Base-by-base conservation (phyloP, 2,888 invertebrate genomes). In the Microplitis manilae region DNA sequence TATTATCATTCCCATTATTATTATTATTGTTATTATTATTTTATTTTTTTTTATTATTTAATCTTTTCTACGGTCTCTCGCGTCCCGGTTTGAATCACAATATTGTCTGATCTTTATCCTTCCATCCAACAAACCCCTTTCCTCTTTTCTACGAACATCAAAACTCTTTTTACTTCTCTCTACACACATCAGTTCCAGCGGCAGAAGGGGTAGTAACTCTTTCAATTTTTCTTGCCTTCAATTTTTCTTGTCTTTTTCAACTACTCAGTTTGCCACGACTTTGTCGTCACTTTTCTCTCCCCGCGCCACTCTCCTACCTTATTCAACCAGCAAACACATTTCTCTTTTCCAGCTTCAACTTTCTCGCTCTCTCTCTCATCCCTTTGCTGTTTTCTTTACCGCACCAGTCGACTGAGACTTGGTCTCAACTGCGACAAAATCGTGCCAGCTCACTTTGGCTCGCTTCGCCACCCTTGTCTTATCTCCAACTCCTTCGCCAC, bases 351-450 rank as follows among this genome's bases (percentile, higher is more conserved):
- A 30, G 38, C 40, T 38, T 20, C 15, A 60, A 30, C 61, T 39
- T 8, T 61, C 61, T 20, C 6, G 40, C 15, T 68, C 61, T 61
- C 20, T 41, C 40, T 61, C 15, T 61, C 30, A 61, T 39, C 62
- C 6, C 7, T 60, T 59, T 61, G 15, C n/a, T 60, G 38, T 71
- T 38, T 68, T 39, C 68, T 68, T 68, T 39, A 17, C 38, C 67
- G 65, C 59, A 41, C 71, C 41, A 60, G 39, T 50, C 72, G 68
- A 68, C 72, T 17, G 73, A 76, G 73, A 77, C 68, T 76, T 76
- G 60, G 76, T 59, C 65, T 76, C 65, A 72, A 75, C 67, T 73
- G 61, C 77, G 69, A 77, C 73, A 30, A 77, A 77, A 73, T 73
- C 69, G 77, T 77, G 69, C 68, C 72, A 76, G 68, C 73, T 77